Base-by-base conservation (phyloP, 2,797 vertebrate genomes). In the Alosa sapidissima region DNA sequence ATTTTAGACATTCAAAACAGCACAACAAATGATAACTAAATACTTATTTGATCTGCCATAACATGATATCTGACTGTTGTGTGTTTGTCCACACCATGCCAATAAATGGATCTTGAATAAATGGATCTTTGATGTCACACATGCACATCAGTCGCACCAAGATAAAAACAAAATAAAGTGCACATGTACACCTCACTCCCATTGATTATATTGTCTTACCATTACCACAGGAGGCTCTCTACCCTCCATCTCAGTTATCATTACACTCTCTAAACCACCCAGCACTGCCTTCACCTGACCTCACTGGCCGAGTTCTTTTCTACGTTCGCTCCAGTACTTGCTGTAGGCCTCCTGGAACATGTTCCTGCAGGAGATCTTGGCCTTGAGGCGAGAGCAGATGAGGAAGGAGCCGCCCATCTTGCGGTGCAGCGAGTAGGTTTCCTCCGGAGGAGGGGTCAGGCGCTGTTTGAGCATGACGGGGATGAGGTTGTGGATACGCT, bases 391-490 rank as follows among this genome's bases (percentile, higher is more conserved):
- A 82, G 98, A 97, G 93, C 98, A 99, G 94, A 99, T 99, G 78
- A 99, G 98, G 92, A 99, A 99, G 0, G 98, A 99, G 85, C 98
- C 98, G 0, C 97, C 98, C 98, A 99, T 99, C 94, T 99, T 99
- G 45, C 98, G 95, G 92, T 99, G 98, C 78, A 99, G 96, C 0
- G 98, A 99, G 89, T 99, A 99, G 14, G 98, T 99, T 92, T 99
- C 98, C 92, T 98, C 97, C 0, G 98, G 98, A 0, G 98, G 98
- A 0, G 98, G 98, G n/a, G 98, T 86, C 1, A 99, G 97, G 2
- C 98, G 95, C 83, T 99, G 97, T 89, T 95, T 98, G 88, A 99
- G 94, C 98, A 99, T 99, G 89, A 99, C 88, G 0, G 98, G 98
- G 85, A 99, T 98, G 88, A 99, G 96, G 91, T 94, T 96, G 87